Percentiles rank a stretch among this genome's conserved stretches.
Conservation (phyloP, 1,140 invertebrate species). For the Pteromalus puparum region DNA sequence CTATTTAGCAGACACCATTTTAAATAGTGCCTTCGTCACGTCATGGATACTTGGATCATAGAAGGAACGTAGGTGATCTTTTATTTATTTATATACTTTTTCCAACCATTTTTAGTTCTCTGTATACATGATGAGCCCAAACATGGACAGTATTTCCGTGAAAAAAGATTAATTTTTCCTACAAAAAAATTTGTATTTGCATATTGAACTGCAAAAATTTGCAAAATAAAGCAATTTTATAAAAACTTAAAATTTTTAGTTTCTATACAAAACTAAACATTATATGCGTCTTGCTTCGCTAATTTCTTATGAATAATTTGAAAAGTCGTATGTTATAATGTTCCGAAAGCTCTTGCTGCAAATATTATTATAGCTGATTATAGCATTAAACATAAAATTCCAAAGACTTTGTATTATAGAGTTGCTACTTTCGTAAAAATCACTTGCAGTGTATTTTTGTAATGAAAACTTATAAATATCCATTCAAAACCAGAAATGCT, state of each 20-base stretch:
- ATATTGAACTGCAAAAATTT: background rate
- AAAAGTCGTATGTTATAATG: background rate
- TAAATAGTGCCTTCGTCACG: slow-evolving; percentile 8
- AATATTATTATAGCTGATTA: slow-evolving; percentile 32
- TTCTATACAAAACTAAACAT: no score
- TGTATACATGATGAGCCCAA: background rate
- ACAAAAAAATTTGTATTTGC: no score
- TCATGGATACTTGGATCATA: slow-evolving; percentile 9
- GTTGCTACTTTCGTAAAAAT: slow-evolving; percentile 48
- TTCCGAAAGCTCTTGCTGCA: slow-evolving; percentile 48
- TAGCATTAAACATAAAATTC: slow-evolving; percentile 19
- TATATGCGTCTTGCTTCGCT: no score
- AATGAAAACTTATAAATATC: slow-evolving; percentile 58
- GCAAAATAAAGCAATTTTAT: background rate
- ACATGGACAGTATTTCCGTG: no score
- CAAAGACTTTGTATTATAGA: slow-evolving; percentile 31
- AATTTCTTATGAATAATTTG: background rate
- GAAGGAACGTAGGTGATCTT: background rate
- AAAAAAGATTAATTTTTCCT: no score
- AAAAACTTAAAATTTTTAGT: background rate
- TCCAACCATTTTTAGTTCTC: background rate
- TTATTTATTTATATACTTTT: background rate
- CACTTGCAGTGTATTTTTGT: slow-evolving; percentile 51
- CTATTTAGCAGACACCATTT: slow-evolving; percentile 30
- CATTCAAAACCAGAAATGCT: no score